These are phyloP conservation scores for Gambelia wislizenii DNA, from an alignment of 2,797 vertebrate genomes.

Conservation along the genomic window DNA sequence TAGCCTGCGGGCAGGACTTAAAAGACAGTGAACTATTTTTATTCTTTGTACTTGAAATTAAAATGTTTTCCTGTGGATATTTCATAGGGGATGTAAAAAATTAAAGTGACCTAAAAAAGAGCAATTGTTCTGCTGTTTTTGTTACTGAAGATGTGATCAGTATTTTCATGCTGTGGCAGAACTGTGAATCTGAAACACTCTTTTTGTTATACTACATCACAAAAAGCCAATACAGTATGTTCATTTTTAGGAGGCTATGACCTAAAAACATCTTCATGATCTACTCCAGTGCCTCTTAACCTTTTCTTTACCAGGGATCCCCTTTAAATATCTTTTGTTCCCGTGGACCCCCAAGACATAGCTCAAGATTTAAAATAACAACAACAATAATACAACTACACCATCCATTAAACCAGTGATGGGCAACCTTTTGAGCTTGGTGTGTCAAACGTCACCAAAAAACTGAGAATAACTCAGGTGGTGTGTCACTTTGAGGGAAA, in stretches of 20 bases:
- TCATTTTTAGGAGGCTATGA: not conserved
- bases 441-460: no score
- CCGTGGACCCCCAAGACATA: no score
- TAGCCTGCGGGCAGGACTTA: not conserved
- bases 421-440: no score
- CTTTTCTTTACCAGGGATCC: no score
- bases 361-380: no score
- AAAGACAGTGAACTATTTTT: not conserved
- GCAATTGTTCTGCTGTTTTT: not conserved
- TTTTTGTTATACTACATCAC: not conserved
- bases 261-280: not conserved
- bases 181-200: no score
- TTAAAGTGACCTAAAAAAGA: not conserved
- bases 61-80: not conserved
- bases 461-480: no score
- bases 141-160: not conserved
- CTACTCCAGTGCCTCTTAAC: no score
- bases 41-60: not conserved
- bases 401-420: no score
- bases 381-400: no score
- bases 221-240: not conserved
- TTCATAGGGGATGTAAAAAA: not conserved
- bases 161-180: not conserved
- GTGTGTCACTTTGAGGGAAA: no score
- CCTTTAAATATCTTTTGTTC: no score